These are phyloP conservation scores for Trileptium ribeirensis DNA, from an alignment of 2,888 invertebrate genomes.

Conservation along the genomic window DNA sequence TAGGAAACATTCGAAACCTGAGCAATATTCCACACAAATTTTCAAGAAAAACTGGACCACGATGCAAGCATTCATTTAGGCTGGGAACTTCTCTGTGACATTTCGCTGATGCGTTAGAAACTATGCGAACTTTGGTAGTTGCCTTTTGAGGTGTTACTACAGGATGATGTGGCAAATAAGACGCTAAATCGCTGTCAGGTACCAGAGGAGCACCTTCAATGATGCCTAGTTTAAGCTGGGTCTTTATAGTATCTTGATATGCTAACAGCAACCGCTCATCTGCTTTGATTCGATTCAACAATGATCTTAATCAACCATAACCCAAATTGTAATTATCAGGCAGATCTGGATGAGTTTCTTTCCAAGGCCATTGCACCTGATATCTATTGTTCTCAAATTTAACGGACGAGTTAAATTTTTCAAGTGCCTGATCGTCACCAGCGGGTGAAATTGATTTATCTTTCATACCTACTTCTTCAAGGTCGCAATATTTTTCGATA, in stretches of 20 bases:
- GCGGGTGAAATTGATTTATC: neutral
- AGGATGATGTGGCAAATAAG: conserved; percentile 34
- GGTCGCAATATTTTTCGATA: neutral
- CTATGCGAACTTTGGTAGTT: conserved; percentile 36
- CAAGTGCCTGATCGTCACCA: neutral
- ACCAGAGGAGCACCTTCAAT: conserved; percentile 18
- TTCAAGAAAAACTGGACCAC: conserved; percentile 28
- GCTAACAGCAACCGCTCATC: conserved; percentile 11
- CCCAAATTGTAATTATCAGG: neutral
- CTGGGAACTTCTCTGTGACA: conserved; percentile 17
- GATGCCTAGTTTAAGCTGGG: conserved; percentile 18
- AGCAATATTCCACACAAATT: conserved; percentile 26
- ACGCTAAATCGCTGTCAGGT: neutral
- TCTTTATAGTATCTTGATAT: conserved; percentile 20
- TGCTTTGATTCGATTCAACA: neutral
- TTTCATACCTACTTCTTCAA: neutral
- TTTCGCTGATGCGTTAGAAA: conserved; percentile 37
- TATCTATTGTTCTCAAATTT: neutral
- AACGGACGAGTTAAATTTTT: neutral
- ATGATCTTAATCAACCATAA: neutral
- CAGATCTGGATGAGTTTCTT: neutral
- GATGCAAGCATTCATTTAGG: conserved; percentile 34
- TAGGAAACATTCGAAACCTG: conserved; percentile 28
- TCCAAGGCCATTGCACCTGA: neutral
- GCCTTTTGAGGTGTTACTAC: conserved; percentile 29